Evolutionary conservation across 2,113 vertebrate species (phyloP).

Genomic region (Dipodomys spectabilis): DNA sequence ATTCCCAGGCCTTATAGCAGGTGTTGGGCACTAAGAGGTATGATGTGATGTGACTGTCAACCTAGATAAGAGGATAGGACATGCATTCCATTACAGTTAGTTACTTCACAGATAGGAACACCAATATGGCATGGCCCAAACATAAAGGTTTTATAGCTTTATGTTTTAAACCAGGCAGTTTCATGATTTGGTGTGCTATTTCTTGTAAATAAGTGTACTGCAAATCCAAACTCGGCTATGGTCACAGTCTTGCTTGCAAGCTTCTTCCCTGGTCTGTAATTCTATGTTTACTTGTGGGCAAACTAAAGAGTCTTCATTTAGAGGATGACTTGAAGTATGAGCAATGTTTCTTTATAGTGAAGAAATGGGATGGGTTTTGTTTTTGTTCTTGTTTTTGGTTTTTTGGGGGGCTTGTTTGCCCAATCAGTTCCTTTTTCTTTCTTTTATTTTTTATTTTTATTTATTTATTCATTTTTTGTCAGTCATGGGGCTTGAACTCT

Average conservation of each 20-base stretch:
- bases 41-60: not conserved
- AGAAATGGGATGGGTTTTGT: not conserved
- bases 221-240: not conserved
- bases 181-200: not conserved
- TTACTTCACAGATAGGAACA: not conserved
- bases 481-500: too few species aligned
- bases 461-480: too few species aligned
- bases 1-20: not conserved
- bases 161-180: not conserved
- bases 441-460: too few species aligned
- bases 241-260: not conserved
- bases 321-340: not conserved
- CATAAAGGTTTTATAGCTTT: not conserved
- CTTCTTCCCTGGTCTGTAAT: not conserved
- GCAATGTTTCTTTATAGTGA: not conserved
- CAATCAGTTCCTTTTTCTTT: too few species aligned
- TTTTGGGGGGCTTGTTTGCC: too few species aligned
- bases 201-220: constrained; percentile 14
- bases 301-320: not conserved
- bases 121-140: not conserved
- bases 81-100: not conserved
- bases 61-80: not conserved
- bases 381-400: not conserved
- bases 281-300: constrained; percentile 15
- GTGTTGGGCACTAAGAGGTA: not conserved